Conservation (phyloP, 2,888 invertebrate species). For the Synanthedon andrenaeformis region DNA sequence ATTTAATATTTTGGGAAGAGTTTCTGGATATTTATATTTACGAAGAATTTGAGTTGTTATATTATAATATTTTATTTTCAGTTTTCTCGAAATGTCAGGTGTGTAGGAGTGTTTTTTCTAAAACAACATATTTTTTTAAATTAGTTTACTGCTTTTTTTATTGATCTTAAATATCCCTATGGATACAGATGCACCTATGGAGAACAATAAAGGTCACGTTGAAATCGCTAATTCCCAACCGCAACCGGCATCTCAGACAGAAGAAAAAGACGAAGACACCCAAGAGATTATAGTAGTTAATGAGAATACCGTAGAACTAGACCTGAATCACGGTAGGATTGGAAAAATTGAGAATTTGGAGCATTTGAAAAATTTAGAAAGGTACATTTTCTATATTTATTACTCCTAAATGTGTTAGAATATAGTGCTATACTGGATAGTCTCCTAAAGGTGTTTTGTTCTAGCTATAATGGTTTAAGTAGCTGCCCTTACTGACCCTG, state of each 20-base stretch:
- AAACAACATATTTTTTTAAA: too few species aligned
- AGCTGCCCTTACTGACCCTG: too few species aligned
- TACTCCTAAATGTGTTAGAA: not conserved
- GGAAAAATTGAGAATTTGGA: constrained; percentile 88
- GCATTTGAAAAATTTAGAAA: constrained; percentile 78
- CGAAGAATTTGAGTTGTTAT: too few species aligned
- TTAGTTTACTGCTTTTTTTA: not conserved
- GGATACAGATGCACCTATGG: constrained; percentile 24
- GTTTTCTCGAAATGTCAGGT: too few species aligned
- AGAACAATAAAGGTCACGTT: constrained; percentile 22
- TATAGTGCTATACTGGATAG: not conserved
- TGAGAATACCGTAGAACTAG: constrained; percentile 78
- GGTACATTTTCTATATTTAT: constrained; percentile 24
- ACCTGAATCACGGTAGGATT: constrained; percentile 90
- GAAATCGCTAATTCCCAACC: constrained; percentile 18
- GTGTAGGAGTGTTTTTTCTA: too few species aligned
- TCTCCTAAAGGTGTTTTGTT: too few species aligned
- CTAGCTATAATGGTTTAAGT: too few species aligned
- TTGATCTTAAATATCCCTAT: constrained; percentile 22
- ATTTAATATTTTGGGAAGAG: too few species aligned
- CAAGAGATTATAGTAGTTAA: constrained; percentile 76
- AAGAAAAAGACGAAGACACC: constrained; percentile 39
- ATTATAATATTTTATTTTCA: too few species aligned
- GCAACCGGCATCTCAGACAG: constrained; percentile 30
- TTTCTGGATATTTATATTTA: too few species aligned